A percentile compares a stretch with the other conserved stretches of the same genome.
phyloP scores from a whole-genome alignment of 2,113 vertebrate species.

The Salvelinus sp. region DNA sequence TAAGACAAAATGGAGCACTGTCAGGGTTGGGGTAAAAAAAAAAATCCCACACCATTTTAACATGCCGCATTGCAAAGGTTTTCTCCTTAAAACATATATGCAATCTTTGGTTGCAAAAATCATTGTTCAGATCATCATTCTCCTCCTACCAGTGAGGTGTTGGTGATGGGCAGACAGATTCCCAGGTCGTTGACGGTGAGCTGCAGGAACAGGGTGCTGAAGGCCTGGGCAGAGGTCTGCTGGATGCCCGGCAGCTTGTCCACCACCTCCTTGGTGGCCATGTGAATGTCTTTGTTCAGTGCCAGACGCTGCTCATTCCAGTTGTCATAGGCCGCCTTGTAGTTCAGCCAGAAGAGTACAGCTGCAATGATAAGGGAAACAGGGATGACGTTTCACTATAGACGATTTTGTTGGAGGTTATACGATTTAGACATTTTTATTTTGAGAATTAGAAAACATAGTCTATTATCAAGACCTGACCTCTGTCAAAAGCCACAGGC shows the following conservation, averaged over 20 bases:
- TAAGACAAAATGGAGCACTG: no score
- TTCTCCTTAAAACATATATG: no score
- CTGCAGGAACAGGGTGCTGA: slow-evolving; percentile 96
- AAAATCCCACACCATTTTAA: no score
- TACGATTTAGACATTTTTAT: neutral
- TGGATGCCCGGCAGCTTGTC: slow-evolving; percentile 97
- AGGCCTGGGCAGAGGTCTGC: slow-evolving; percentile 94
- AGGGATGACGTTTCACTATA: no score
- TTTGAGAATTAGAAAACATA: no score
- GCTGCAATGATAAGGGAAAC: slow-evolving; percentile 70
- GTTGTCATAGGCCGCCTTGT: slow-evolving; percentile 97
- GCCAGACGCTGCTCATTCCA: slow-evolving; percentile 98
- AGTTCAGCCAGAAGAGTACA: slow-evolving; percentile 98
- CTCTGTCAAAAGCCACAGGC: slow-evolving; percentile 97
- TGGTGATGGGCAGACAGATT: slow-evolving; percentile 96
- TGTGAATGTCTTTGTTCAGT: slow-evolving; percentile 94
- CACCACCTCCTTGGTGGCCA: slow-evolving; percentile 98
- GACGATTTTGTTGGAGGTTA: neutral
- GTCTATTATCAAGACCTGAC: slow-evolving; percentile 56
- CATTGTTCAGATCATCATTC: no score
- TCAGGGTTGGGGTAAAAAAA: no score
- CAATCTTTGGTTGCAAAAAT: no score
- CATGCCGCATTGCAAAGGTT: no score
- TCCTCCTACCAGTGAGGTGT: slow-evolving; percentile 82
- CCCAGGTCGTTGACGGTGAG: slow-evolving; percentile 96